A percentile compares a stretch with the other conserved stretches of the same genome.
These are phyloP conservation scores for Chymomyza amoena DNA, from an alignment of 2,888 invertebrate species.

Conservation along the genomic window DNA sequence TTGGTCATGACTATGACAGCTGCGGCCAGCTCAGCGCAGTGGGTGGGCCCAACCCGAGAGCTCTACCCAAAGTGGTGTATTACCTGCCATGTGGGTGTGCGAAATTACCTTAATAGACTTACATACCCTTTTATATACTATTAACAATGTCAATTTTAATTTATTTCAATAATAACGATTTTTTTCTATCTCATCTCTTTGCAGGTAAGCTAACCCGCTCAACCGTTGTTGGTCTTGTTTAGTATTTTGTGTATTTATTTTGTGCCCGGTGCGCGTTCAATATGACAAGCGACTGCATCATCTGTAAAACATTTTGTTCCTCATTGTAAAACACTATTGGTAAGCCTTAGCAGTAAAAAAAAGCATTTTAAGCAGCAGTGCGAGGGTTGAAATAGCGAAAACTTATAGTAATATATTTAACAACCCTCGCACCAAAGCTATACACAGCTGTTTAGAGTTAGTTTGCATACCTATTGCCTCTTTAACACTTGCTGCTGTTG, in stretches of 20 bases:
- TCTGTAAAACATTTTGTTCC: neutral
- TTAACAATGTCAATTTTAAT: conserved; percentile 15
- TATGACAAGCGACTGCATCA: neutral
- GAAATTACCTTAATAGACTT: conserved; percentile 27
- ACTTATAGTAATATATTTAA: too few relatives aligned
- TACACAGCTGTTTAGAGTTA: neutral
- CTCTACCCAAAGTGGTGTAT: neutral
- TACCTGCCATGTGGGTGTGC: conserved; percentile 5
- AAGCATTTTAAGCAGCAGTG: neutral
- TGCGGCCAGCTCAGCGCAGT: conserved; percentile 13
- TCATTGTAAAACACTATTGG: neutral
- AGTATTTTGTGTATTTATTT: conserved; percentile 15
- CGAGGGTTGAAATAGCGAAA: too few relatives aligned
- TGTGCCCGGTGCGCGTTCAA: neutral
- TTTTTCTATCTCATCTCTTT: conserved; percentile 29
- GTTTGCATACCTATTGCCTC: neutral
- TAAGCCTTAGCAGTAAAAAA: neutral
- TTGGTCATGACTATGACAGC: neutral
- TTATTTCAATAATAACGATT: conserved; percentile 16
- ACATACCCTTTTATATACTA: conserved; percentile 7
- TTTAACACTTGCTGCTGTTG: neutral
- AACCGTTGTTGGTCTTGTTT: conserved; percentile 5
- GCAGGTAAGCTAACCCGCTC: conserved; percentile 53
- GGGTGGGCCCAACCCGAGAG: conserved; percentile 35
- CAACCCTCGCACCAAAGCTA: too few relatives aligned